Evolutionary conservation across 2,888 invertebrate genomes (phyloP).

Genomic region (Callyntrura guangdongensis): DNA sequence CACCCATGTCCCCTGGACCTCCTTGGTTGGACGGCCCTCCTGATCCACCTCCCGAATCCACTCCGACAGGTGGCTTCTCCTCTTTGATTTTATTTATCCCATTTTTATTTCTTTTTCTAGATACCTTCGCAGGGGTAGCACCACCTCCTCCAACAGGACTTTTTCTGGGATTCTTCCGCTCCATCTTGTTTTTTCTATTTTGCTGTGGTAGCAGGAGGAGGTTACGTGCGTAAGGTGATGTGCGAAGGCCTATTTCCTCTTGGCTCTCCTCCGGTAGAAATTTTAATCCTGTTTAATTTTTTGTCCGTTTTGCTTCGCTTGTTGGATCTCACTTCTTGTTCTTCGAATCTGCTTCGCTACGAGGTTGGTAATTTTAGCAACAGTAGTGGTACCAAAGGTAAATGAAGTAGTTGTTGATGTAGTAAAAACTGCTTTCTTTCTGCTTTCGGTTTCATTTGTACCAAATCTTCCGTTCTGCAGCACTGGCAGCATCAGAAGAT

Average conservation of each 20-base stretch:
- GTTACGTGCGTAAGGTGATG: constrained; percentile 31
- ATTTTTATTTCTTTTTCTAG: constrained; percentile 84
- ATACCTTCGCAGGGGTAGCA: constrained; percentile 82
- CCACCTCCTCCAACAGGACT: constrained; percentile 84
- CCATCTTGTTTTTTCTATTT: constrained; percentile 69
- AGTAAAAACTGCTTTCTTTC: constrained; percentile 29
- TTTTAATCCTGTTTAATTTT: constrained; percentile 7
- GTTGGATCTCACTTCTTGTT: neutral
- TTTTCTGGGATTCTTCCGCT: constrained; percentile 83
- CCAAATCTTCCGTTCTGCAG: constrained; percentile 59
- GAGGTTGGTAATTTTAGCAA: constrained; percentile 53
- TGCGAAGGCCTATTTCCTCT: constrained; percentile 23
- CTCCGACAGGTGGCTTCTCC: constrained; percentile 83
- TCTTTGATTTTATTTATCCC: constrained; percentile 84
- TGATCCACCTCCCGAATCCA: constrained; percentile 81
- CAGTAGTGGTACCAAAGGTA: neutral
- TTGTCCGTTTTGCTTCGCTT: neutral
- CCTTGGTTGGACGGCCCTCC: constrained; percentile 77
- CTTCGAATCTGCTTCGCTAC: constrained; percentile 52
- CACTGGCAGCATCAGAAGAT: constrained; percentile 61
- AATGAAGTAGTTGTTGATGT: constrained; percentile 5
- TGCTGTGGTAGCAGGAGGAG: constrained; percentile 19
- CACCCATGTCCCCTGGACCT: constrained; percentile 80
- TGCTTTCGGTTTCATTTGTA: constrained; percentile 76
- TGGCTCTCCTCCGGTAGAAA: neutral